Evolutionary conservation across 2,888 invertebrate genomes (phyloP).

Genomic region (Lycia hirtaria): DNA sequence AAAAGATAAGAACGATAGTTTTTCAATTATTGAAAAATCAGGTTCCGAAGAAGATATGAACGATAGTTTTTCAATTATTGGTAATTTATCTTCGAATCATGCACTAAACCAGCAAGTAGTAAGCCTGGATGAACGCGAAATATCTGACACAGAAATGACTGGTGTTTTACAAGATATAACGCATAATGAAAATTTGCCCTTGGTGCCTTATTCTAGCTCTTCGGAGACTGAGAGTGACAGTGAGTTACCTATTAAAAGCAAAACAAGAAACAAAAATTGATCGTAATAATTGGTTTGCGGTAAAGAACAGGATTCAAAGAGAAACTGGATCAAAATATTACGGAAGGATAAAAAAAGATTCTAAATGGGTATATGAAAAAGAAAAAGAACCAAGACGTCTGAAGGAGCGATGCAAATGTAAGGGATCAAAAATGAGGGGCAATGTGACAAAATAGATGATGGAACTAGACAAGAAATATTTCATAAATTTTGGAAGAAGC

Average conservation of each 20-base stretch:
- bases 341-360: constrained; percentile 26
- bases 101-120: background rate
- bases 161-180: background rate
- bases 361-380: constrained; percentile 26
- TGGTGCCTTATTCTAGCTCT: background rate
- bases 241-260: background rate
- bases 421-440: constrained; percentile 9
- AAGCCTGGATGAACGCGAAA: background rate
- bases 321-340: constrained; percentile 25
- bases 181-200: background rate
- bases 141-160: background rate
- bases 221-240: background rate
- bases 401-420: constrained; percentile 28
- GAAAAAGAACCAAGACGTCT: constrained; percentile 19
- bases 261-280: background rate
- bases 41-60: background rate
- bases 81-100: background rate
- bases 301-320: background rate
- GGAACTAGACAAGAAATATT: constrained; percentile 11
- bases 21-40: background rate
- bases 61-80: background rate
- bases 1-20: background rate
- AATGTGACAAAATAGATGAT: constrained; percentile 10
- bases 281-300: background rate
- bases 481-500: constrained; percentile 19